Evolutionary conservation across 2,888 invertebrate species (phyloP).

Genomic region (Agriotes lineatus): DNA sequence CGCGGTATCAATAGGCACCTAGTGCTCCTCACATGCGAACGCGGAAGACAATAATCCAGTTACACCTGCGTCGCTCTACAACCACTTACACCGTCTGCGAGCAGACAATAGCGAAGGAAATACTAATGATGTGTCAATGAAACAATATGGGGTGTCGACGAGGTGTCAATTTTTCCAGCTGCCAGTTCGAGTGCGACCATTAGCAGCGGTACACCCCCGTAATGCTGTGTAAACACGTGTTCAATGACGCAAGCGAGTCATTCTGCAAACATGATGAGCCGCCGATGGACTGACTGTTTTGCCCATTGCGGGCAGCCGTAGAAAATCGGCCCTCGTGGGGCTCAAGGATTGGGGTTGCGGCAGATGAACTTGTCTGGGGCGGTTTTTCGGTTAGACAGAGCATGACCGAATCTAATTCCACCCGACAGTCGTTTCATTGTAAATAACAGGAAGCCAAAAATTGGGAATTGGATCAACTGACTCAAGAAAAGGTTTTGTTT

Average conservation of each 20-base stretch:
- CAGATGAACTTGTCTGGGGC: too few species aligned
- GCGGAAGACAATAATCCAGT: not conserved
- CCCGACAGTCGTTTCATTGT: too few species aligned
- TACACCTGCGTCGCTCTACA: constrained; percentile 12
- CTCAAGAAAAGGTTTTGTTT: too few species aligned
- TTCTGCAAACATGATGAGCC: constrained; percentile 38
- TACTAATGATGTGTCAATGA: constrained; percentile 40
- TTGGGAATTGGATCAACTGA: too few species aligned
- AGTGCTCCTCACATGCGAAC: too few species aligned
- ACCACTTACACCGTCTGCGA: constrained; percentile 6
- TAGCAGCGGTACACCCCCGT: constrained; percentile 38
- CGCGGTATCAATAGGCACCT: too few species aligned
- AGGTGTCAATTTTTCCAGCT: constrained; percentile 43
- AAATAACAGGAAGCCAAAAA: too few species aligned
- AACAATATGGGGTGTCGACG: constrained; percentile 27
- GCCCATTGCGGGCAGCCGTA: constrained; percentile 40
- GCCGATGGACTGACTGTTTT: constrained; percentile 37
- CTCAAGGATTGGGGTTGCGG: too few species aligned
- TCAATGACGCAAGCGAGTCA: constrained; percentile 44
- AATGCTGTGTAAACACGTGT: constrained; percentile 48
- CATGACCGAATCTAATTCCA: too few species aligned
- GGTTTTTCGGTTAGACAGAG: too few species aligned
- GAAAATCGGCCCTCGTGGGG: constrained; percentile 38
- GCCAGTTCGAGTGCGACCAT: constrained; percentile 34
- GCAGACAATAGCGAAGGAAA: constrained; percentile 19